Percentiles rank a stretch among this genome's conserved stretches.
Conservation (phyloP, 2,888 invertebrate genomes). For the Cryptocephalus moraei region DNA sequence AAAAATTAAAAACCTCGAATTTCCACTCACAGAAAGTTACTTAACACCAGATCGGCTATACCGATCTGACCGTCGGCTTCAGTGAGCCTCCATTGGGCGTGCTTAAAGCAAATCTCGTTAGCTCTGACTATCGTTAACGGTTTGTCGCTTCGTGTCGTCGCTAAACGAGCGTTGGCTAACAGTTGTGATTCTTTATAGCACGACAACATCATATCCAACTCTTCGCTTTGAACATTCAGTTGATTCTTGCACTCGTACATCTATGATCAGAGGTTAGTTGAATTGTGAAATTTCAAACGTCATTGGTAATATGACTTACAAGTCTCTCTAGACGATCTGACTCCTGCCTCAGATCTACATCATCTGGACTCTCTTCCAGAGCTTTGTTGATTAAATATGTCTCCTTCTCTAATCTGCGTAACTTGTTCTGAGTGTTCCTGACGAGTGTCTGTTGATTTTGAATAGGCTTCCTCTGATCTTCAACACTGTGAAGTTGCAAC, state of each 20-base stretch:
- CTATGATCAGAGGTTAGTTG: constrained; percentile 31
- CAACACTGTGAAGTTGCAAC: constrained; percentile 79
- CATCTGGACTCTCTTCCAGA: constrained; percentile 56
- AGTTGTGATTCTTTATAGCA: constrained; percentile 79
- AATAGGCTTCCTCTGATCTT: constrained; percentile 86
- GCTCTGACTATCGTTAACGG: constrained; percentile 70
- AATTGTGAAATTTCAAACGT: too few species aligned
- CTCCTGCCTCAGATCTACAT: constrained; percentile 47
- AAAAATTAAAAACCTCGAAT: background rate
- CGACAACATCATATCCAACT: constrained; percentile 89
- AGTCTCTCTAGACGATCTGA: constrained; percentile 61
- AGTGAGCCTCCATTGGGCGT: constrained; percentile 95
- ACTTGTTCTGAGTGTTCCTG: constrained; percentile 64
- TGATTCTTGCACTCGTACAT: constrained; percentile 86
- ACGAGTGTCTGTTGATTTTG: constrained; percentile 81
- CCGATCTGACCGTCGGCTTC: constrained; percentile 97
- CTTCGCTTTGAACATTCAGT: constrained; percentile 80
- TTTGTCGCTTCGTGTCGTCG: constrained; percentile 57
- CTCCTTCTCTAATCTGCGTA: constrained; percentile 80
- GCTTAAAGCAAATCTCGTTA: constrained; percentile 95
- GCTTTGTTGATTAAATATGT: constrained; percentile 79
- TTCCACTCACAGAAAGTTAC: constrained; percentile 75
- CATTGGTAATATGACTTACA: constrained; percentile 32
- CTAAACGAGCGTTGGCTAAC: constrained; percentile 46
- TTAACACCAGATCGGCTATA: constrained; percentile 89